Conservation (phyloP, 2,888 invertebrate genomes). For the Nineta flava region DNA sequence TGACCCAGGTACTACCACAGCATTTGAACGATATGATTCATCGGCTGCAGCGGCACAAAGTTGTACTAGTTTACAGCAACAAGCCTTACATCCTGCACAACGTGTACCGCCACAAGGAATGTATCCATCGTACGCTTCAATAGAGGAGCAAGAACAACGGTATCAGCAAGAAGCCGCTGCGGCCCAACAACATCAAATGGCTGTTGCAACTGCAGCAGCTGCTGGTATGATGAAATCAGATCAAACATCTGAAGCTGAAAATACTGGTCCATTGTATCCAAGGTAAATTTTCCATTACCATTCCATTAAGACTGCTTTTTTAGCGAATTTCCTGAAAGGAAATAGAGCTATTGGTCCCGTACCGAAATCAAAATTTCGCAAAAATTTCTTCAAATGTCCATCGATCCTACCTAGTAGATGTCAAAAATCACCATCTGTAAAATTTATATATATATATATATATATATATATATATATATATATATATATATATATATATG, state of each 20-base stretch:
- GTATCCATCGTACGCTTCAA: slow-evolving; percentile 41
- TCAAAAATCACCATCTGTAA: too few species aligned
- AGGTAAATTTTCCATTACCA: slow-evolving; percentile 36
- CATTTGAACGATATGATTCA: slow-evolving; percentile 48
- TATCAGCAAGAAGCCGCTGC: slow-evolving; percentile 39
- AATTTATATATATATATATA: too few species aligned
- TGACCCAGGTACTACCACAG: slow-evolving; percentile 39
- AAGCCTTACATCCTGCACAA: slow-evolving; percentile 30
- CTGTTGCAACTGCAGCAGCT: slow-evolving; percentile 34
- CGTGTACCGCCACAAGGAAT: slow-evolving; percentile 35
- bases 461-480: too few species aligned
- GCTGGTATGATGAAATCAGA: slow-evolving; percentile 52
- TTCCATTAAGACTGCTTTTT: too few species aligned
- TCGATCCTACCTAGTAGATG: too few species aligned
- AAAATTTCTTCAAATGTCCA: too few species aligned
- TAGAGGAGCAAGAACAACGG: slow-evolving; percentile 41
- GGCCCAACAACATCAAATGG: slow-evolving; percentile 34
- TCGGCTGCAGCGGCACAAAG: slow-evolving; percentile 24
- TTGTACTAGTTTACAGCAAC: slow-evolving; percentile 30
- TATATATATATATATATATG: too few species aligned
- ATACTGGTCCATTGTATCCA: slow-evolving; percentile 57
- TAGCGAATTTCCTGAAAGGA: too few species aligned
- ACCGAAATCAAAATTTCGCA: too few species aligned
- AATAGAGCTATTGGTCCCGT: too few species aligned
- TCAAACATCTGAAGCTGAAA: slow-evolving; percentile 42